A percentile compares a stretch with the other conserved stretches of the same genome.
These are phyloP conservation scores for Aegotheles bennettii DNA, from an alignment of 2,113 vertebrate species.

Conservation along the genomic window DNA sequence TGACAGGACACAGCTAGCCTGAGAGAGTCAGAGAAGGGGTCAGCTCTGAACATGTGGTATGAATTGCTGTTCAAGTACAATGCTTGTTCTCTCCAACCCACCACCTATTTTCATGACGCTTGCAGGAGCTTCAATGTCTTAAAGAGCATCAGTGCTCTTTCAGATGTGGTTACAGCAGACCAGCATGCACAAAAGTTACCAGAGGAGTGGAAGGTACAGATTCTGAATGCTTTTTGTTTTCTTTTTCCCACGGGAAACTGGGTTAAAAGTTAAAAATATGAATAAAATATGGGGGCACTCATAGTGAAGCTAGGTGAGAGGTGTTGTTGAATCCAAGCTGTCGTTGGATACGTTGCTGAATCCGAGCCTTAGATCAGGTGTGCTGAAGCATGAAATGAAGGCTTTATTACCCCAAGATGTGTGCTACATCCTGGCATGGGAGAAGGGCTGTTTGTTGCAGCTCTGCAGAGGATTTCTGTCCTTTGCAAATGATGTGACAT, in stretches of 20 bases:
- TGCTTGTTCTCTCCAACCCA: not conserved
- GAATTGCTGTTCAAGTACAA: not conserved
- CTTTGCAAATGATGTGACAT: not conserved
- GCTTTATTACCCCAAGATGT: not conserved
- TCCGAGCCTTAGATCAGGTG: not conserved
- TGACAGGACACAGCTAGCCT: not conserved
- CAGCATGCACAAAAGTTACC: not conserved
- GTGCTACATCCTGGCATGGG: not conserved
- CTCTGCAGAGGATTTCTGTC: not conserved
- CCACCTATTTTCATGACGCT: not conserved
- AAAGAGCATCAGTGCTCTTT: not conserved
- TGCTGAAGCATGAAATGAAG: slow-evolving; percentile 23
- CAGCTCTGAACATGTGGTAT: not conserved
- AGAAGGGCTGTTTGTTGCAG: not conserved
- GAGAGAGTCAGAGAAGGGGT: not conserved
- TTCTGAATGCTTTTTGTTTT: not conserved
- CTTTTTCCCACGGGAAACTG: not conserved
- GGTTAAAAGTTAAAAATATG: not conserved
- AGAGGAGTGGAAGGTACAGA: not conserved
- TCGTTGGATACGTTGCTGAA: not conserved
- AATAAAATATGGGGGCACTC: not conserved
- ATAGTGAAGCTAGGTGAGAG: not conserved
- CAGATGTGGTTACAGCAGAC: not conserved
- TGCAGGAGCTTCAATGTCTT: not conserved
- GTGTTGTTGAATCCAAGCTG: not conserved